Evolutionary conservation across 2,113 vertebrate species (phyloP), one percentile per base, ranked within the genome.

Genomic region (Coreoperca whiteheadi): DNA sequence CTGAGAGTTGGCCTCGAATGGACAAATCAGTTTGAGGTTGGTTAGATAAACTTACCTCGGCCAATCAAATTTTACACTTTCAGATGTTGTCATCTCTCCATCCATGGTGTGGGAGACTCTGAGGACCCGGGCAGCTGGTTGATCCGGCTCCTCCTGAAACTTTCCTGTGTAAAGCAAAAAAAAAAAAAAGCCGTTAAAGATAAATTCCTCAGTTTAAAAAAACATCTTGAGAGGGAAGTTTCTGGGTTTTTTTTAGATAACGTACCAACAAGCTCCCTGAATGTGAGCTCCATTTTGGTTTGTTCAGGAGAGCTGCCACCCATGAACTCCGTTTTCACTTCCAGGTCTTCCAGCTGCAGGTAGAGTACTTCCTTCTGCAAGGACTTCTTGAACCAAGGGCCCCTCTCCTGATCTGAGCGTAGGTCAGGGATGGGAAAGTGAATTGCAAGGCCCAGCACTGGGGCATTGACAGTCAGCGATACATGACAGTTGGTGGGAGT

Each of bases 371-470:
- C 98, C 90, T 98, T 99, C 91, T 99, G 97, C 84, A 99, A 96
- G 0, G 97, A 99, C 91, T 99, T 98, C 91, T 98, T 99, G 93
- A 99, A 99, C 98, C 98, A 99, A 0, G 98, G 97, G 67, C 98
- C 98, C 84, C 98, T 93, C 88, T 99, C 98, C 89, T 98, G 98
- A 94, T 99, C 98, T 23, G 98, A 98, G 20, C 98, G 96, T 53
- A 99, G 95, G 90, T 99, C 98, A 23, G 98, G 98, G 89, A 99
- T 99, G 8, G 98, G 98, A 82, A 99, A 99, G 21, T 97, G 97
- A 76, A 99, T 94, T 8, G 96, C 96, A 51, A 99, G 94, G 66
- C 95, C 94, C 75, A 99, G 92, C 1, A 95, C 74, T 2, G 98
- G 97, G 0, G 97, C 96, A 34, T 89, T 96, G 28, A 98, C 93